phyloP scores from a whole-genome alignment of 2,797 vertebrate species.

The Champsocephalus gunnari region DNA sequence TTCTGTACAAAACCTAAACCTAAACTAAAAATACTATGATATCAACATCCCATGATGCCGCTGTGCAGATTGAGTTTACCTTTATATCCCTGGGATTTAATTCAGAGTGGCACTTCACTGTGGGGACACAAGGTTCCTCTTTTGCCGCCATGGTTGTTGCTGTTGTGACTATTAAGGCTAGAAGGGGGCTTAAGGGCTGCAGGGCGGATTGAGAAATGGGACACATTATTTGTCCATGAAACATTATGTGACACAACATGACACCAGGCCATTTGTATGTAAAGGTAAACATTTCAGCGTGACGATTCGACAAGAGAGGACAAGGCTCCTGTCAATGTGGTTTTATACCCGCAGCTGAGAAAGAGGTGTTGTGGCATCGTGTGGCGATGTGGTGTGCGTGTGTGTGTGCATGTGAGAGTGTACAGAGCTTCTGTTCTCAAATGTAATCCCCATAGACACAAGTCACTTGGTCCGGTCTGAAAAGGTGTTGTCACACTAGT shows the following conservation, averaged over 20 bases:
- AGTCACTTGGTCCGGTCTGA: conserved; percentile 62
- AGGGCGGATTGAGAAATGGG: conserved; percentile 75
- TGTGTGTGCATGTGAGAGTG: conserved; percentile 35
- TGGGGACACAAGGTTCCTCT: conserved; percentile 55
- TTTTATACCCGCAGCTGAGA: conserved; percentile 71
- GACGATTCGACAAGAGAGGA: conserved; percentile 75
- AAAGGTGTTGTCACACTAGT: conserved; percentile 66
- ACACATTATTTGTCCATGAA: conserved; percentile 81
- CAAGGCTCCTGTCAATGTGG: conserved; percentile 78
- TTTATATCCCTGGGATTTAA: conserved; percentile 67
- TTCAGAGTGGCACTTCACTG: conserved; percentile 71
- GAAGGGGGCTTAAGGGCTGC: conserved; percentile 67
- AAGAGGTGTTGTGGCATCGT: conserved; percentile 67
- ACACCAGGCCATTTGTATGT: conserved; percentile 78
- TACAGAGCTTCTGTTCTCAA: conserved; percentile 68
- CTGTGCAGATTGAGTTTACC: conserved; percentile 53
- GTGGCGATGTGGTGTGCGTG: conserved; percentile 30
- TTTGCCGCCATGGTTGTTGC: conserved; percentile 56
- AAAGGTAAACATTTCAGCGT: conserved; percentile 83
- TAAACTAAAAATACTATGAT: conserved; percentile 1
- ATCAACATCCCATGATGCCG: conserved; percentile 31
- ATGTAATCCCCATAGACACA: conserved; percentile 79
- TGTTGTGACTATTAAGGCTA: conserved; percentile 60
- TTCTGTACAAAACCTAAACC: conserved; percentile 27
- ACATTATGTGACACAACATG: conserved; percentile 81